A percentile compares a stretch with the other conserved stretches of the same genome.
These are phyloP conservation scores for Drosophila villosipedis DNA, from an alignment of 2,888 invertebrate genomes.

Conservation along the genomic window DNA sequence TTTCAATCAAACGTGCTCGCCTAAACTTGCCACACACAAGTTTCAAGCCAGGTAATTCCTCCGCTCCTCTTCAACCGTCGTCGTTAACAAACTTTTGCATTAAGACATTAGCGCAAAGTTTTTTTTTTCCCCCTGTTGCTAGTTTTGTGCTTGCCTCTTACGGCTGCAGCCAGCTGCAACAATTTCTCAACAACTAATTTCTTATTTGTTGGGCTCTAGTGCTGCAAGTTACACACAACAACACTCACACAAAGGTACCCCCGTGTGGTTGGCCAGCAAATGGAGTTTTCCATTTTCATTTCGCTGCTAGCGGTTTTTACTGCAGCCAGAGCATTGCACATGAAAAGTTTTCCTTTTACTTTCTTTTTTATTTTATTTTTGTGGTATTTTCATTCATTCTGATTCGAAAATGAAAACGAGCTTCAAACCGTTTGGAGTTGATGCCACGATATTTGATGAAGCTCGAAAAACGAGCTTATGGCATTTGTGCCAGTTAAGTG, in stretches of 20 bases:
- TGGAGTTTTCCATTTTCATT: constrained; percentile 75
- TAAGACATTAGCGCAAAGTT: constrained; percentile 80
- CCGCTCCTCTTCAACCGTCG: background rate
- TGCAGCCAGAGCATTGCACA: constrained; percentile 69
- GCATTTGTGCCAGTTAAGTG: constrained; percentile 17
- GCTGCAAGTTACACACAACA: constrained; percentile 41
- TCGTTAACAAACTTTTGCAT: constrained; percentile 78
- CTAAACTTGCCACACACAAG: constrained; percentile 67
- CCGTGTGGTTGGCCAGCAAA: constrained; percentile 49
- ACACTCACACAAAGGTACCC: constrained; percentile 12
- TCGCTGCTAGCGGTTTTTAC: constrained; percentile 50
- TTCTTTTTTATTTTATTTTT: constrained; percentile 55
- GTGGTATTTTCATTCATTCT: constrained; percentile 60
- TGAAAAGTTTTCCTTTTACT: constrained; percentile 61
- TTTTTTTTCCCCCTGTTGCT: constrained; percentile 54
- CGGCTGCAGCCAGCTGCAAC: constrained; percentile 69
- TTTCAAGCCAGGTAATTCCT: constrained; percentile 59
- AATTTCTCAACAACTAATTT: constrained; percentile 78
- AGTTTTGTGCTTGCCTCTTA: constrained; percentile 44
- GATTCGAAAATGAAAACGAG: constrained; percentile 44
- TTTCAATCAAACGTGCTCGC: constrained; percentile 80
- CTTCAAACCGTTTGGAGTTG: constrained; percentile 12
- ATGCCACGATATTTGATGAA: constrained; percentile 36
- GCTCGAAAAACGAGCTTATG: constrained; percentile 25
- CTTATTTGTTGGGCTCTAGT: constrained; percentile 77